Conservation (phyloP, 2,888 invertebrate genomes). For the Epistrophella euchroma region DNA sequence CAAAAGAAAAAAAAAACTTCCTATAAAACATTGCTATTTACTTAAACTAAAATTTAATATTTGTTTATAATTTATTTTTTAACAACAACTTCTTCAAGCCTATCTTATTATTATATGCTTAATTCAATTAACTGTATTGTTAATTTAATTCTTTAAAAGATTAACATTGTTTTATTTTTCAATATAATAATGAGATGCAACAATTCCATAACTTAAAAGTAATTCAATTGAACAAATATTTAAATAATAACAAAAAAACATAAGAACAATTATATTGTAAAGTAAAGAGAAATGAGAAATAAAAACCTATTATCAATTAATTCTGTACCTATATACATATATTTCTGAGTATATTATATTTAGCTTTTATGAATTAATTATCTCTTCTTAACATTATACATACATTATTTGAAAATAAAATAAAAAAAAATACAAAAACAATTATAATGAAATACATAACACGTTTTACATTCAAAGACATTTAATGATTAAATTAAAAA, state of each 20-base stretch:
- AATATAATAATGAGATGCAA: neutral
- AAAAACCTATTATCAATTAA: conserved; percentile 79
- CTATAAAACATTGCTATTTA: conserved; percentile 41
- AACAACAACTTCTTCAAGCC: conserved; percentile 4
- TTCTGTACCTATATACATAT: conserved; percentile 80
- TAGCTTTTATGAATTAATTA: conserved; percentile 71
- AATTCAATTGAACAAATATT: conserved; percentile 48
- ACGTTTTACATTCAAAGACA: conserved; percentile 64
- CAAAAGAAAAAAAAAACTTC: conserved; percentile 21
- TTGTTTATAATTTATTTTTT: conserved; percentile 20
- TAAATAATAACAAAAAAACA: conserved; percentile 40
- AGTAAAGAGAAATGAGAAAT: conserved; percentile 71
- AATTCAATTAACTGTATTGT: conserved; percentile 43
- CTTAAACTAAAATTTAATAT: conserved; percentile 7
- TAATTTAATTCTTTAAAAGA: conserved; percentile 24
- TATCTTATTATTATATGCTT: conserved; percentile 11
- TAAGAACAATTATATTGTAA: conserved; percentile 78
- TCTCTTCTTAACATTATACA: conserved; percentile 68
- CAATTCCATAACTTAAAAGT: conserved; percentile 39
- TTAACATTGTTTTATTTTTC: neutral
- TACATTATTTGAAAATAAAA: conserved; percentile 32
- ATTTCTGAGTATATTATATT: conserved; percentile 69
- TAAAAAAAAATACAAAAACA: conserved; percentile 44
- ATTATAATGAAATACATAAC: conserved; percentile 49
- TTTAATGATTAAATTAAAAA: conserved; percentile 60